These are phyloP conservation scores for Cataglyphis albicans DNA, from an alignment of 2,888 invertebrate species.

Conservation along the genomic window DNA sequence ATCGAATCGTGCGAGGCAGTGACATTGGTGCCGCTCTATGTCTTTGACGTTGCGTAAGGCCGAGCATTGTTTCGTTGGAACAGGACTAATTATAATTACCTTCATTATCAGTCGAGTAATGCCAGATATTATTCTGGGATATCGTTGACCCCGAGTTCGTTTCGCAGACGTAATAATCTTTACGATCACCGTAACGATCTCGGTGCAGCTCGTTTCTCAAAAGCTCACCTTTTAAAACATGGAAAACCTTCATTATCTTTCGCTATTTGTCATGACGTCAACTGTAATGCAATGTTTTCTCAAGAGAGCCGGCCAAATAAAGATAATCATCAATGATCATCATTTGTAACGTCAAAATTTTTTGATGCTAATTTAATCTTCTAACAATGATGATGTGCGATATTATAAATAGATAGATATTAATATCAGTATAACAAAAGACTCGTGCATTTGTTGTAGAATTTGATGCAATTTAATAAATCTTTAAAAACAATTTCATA, in stretches of 20 bases:
- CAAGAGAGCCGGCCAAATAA: not conserved
- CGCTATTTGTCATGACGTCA: constrained; percentile 26
- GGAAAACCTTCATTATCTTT: constrained; percentile 38
- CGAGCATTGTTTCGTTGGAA: constrained; percentile 62
- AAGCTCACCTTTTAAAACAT: constrained; percentile 41
- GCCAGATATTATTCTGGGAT: constrained; percentile 60
- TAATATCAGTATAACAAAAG: not conserved
- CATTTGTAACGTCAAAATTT: not conserved
- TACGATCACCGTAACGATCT: constrained; percentile 31
- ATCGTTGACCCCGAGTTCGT: constrained; percentile 63
- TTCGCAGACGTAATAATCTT: constrained; percentile 43
- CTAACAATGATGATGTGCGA: not conserved
- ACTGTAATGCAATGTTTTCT: constrained; percentile 13
- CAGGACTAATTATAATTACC: constrained; percentile 63
- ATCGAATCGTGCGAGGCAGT: constrained; percentile 61
- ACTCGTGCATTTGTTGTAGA: not conserved
- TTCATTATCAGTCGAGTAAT: constrained; percentile 61
- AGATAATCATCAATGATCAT: constrained; percentile 1
- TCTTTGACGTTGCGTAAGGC: constrained; percentile 54
- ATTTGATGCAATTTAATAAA: not conserved
- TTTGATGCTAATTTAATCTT: not conserved
- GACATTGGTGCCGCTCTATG: constrained; percentile 66
- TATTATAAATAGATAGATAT: not conserved
- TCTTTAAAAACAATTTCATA: not conserved
- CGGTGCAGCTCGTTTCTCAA: constrained; percentile 37